These are phyloP conservation scores for Eremophila alpestris DNA, from an alignment of 2,797 vertebrate genomes.

Conservation along the genomic window DNA sequence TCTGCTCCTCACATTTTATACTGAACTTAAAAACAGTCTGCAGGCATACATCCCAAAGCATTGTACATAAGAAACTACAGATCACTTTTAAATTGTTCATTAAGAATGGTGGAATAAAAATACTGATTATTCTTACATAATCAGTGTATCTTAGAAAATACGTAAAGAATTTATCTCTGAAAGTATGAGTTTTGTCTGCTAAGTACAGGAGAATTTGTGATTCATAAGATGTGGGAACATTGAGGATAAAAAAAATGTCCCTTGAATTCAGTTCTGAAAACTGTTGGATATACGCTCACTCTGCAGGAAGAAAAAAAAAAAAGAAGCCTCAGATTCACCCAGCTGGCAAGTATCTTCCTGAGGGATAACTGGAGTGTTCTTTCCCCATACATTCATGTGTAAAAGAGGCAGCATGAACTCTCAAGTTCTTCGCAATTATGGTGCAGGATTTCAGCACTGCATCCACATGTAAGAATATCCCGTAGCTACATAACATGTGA, in stretches of 20 bases:
- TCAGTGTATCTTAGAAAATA: neutral
- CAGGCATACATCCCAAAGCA: neutral
- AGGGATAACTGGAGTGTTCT: neutral
- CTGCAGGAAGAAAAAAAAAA: neutral
- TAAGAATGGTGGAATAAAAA: neutral
- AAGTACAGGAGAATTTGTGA: neutral
- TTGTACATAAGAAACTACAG: neutral
- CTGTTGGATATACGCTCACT: neutral
- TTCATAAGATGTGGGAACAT: neutral
- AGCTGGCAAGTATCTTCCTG: neutral
- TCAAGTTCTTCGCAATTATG: neutral
- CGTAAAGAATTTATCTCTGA: neutral
- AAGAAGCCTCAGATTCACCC: neutral
- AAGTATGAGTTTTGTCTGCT: neutral
- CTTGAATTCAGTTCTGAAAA: neutral
- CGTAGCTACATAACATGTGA: neutral
- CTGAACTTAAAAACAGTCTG: neutral
- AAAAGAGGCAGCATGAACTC: neutral
- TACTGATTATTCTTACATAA: neutral
- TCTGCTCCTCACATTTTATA: neutral
- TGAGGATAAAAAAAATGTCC: neutral
- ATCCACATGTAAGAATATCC: neutral
- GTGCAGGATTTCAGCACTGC: neutral
- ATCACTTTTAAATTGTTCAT: neutral
- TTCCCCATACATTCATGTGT: neutral